Base-by-base conservation (phyloP, 2,888 invertebrate genomes). In the Subacronicta megacephala region DNA sequence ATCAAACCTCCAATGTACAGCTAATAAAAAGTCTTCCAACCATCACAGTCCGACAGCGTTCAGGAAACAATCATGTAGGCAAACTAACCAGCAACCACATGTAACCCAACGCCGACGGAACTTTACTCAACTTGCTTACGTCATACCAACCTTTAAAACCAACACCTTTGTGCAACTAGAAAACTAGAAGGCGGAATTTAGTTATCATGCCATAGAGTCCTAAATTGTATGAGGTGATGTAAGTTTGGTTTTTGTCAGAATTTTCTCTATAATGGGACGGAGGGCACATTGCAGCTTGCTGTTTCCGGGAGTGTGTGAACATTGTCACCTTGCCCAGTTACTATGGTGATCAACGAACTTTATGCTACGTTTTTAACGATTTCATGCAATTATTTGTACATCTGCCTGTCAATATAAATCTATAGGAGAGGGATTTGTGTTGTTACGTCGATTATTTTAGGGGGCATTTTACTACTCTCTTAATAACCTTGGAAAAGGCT, bases 301-400 rank as follows among this genome's bases (percentile, higher is more conserved):
- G 78, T 81, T 89, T 92, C 91, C 92, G 90, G 88, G 77, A 75
- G 81, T 85, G 84, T 90, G 90, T 89, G 90, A 89, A 89, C 75
- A 62, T 65, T 86, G 88, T 85, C 90, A 90, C 91, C 90, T 91
- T 90, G 88, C 78, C 65, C 60, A 61, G 83, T 85, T 82, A 74
- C 88, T 85, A 89, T 88, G 87, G 89, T 85, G 81, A 88, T 87
- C 83, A 87, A 88, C 86, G 85, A 73, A 81, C 76, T 72, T 78
- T 66, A 60, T 62, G 50, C 58, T 59, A 67, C 58, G 56, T 68
- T 68, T 72, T 66, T 74, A 71, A 73, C 76, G 61, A 70, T 75
- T 75, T 69, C 54, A 64, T 47, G 59, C 60, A 72, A 72, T 72
- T 63, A 58, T 37, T 31, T 55, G 63, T 65, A 59, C 71, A 72